A percentile compares a stretch with the other conserved stretches of the same genome.
Evolutionary conservation across 2,888 invertebrate genomes (phyloP).

Genomic region (Ommatoiulus sabulosus): DNA sequence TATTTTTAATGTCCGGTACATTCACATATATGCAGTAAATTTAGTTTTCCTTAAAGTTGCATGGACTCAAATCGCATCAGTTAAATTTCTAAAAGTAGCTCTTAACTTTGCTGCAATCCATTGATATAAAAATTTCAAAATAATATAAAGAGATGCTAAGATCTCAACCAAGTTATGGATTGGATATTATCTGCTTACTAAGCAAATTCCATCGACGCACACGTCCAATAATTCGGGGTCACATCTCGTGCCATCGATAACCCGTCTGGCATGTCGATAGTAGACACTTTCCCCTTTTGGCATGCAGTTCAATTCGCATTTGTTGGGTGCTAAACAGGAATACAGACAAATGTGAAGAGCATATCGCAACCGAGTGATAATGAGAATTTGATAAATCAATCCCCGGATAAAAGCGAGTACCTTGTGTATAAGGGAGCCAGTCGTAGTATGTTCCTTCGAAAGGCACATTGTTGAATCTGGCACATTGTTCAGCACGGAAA

Average conservation of each 20-base stretch:
- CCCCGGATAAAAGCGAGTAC: slow-evolving; percentile 20
- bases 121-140: too few relatives aligned
- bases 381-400: not conserved
- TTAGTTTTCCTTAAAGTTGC: too few relatives aligned
- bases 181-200: slow-evolving; percentile 72
- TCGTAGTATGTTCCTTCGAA: slow-evolving; percentile 86
- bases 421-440: slow-evolving; percentile 68
- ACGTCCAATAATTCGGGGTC: slow-evolving; percentile 87
- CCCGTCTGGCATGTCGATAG: slow-evolving; percentile 82
- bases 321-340: slow-evolving; percentile 71
- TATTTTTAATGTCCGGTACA: not conserved
- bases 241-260: slow-evolving; percentile 82
- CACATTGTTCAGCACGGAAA: slow-evolving; percentile 91
- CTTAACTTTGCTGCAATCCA: too few relatives aligned
- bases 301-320: slow-evolving; percentile 96
- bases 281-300: slow-evolving; percentile 92
- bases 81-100: too few relatives aligned
- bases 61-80: too few relatives aligned
- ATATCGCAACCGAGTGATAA: not conserved
- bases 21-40: too few relatives aligned
- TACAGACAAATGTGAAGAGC: not conserved
- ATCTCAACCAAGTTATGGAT: not conserved
- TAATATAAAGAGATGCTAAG: not conserved
- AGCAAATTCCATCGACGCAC: slow-evolving; percentile 93
- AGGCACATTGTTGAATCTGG: slow-evolving; percentile 81